phyloP scores from a whole-genome alignment of 2,888 invertebrate species.

The Ptychoptera contaminata region DNA sequence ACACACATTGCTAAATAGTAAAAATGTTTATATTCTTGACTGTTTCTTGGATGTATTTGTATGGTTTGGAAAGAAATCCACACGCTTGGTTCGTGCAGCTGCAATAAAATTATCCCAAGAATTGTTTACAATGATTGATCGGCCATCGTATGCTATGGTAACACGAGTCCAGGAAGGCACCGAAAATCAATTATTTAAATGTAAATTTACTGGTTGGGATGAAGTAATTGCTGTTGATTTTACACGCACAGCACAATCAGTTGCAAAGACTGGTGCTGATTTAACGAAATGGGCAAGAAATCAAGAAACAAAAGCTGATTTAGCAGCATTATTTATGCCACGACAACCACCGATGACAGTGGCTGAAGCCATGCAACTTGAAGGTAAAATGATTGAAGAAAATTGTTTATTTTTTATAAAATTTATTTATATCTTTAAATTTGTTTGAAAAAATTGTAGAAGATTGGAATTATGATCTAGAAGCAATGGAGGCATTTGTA shows the following conservation, averaged over 20 bases:
- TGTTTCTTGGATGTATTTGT: slow-evolving; percentile 88
- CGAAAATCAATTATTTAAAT: slow-evolving; percentile 87
- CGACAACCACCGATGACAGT: slow-evolving; percentile 78
- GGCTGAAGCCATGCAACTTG: slow-evolving; percentile 70
- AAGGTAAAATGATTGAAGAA: slow-evolving; percentile 21
- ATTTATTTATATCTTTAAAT: not conserved
- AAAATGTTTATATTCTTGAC: slow-evolving; percentile 93
- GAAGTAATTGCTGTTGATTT: slow-evolving; percentile 98
- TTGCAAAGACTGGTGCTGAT: slow-evolving; percentile 91
- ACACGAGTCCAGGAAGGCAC: slow-evolving; percentile 84
- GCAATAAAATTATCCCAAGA: slow-evolving; percentile 95
- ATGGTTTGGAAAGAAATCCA: slow-evolving; percentile 97
- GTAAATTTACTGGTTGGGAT: slow-evolving; percentile 95
- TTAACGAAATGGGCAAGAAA: slow-evolving; percentile 79
- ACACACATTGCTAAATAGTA: slow-evolving; percentile 65
- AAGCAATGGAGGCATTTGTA: slow-evolving; percentile 95
- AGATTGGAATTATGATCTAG: slow-evolving; percentile 97
- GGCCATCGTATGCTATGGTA: slow-evolving; percentile 75
- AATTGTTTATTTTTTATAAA: not conserved
- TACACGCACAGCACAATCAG: slow-evolving; percentile 94
- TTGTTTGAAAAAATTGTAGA: slow-evolving; percentile 26
- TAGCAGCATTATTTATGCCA: slow-evolving; percentile 90
- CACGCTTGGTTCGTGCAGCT: slow-evolving; percentile 84
- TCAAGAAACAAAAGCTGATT: slow-evolving; percentile 82
- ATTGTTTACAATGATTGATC: slow-evolving; percentile 82